Conservation (phyloP, 2,797 vertebrate species). For the Scomberomorus guttatus region DNA sequence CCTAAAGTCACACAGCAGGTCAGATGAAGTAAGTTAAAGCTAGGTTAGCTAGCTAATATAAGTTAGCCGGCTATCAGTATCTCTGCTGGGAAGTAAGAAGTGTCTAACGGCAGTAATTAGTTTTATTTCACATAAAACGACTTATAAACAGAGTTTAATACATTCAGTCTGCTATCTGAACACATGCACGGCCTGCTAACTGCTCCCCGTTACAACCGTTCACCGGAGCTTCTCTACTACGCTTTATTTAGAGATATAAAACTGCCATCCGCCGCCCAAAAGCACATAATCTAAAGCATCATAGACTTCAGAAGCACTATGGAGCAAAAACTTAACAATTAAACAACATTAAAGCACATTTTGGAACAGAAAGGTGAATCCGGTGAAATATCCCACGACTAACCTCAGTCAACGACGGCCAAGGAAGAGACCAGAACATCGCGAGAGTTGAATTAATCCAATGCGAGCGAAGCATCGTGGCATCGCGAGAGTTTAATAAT, state of each 20-base stretch:
- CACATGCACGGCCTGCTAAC: slow-evolving; percentile 75
- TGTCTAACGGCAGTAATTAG: rapidly evolving
- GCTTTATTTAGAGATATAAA: neutral
- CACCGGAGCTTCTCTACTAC: slow-evolving; percentile 31
- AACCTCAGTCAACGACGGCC: slow-evolving; percentile 92
- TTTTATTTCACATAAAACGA: rapidly evolving
- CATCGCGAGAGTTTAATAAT: slow-evolving; percentile 56
- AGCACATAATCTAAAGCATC: slow-evolving; percentile 82
- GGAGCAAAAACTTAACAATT: rapidly evolving
- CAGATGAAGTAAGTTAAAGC: neutral
- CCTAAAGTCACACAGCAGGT: rapidly evolving
- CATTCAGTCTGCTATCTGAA: slow-evolving; percentile 14
- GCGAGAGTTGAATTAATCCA: slow-evolving; percentile 89
- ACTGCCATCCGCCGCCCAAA: slow-evolving; percentile 74
- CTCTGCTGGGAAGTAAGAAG: rapidly evolving
- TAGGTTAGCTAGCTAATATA: neutral
- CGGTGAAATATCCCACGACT: slow-evolving; percentile 67
- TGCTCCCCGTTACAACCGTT: neutral
- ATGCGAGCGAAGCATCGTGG: slow-evolving; percentile 1
- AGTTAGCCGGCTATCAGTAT: neutral
- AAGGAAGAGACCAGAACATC: slow-evolving; percentile 93
- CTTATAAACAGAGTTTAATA: rapidly evolving
- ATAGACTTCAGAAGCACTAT: rapidly evolving
- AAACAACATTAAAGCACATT: slow-evolving; percentile 38
- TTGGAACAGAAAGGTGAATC: slow-evolving; percentile 8